These are phyloP conservation scores for Embidobia sp. DNA, from an alignment of 2,888 invertebrate genomes.

Conservation along the genomic window DNA sequence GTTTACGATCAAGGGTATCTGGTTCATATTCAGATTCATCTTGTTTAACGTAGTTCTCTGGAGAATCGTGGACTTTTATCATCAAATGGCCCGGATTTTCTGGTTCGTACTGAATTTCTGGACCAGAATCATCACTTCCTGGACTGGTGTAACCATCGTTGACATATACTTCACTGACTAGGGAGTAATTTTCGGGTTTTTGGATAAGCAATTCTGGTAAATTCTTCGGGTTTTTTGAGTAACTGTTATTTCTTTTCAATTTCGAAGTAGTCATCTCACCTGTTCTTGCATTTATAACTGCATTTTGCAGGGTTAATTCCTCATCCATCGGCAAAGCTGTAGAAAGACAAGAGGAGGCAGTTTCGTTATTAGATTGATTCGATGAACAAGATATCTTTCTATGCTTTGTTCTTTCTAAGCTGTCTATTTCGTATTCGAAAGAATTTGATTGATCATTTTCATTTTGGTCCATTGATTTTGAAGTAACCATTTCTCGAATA, in stretches of 20 bases:
- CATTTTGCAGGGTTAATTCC: constrained; percentile 90
- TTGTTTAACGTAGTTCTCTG: constrained; percentile 88
- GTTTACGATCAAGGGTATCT: constrained; percentile 91
- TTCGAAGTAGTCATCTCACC: constrained; percentile 83
- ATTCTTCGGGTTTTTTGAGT: constrained; percentile 67
- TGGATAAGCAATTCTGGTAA: constrained; percentile 82
- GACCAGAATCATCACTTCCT: constrained; percentile 83
- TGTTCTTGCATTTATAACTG: constrained; percentile 86
- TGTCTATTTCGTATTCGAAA: constrained; percentile 78
- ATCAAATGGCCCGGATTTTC: constrained; percentile 90
- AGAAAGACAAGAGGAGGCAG: constrained; percentile 85
- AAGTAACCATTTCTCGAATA: constrained; percentile 80
- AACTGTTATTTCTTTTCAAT: constrained; percentile 67
- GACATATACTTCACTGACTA: constrained; percentile 90
- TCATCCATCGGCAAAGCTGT: constrained; percentile 90
- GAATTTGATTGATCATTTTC: constrained; percentile 52
- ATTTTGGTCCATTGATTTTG: constrained; percentile 72
- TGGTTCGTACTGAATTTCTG: constrained; percentile 83
- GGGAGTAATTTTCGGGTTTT: constrained; percentile 84
- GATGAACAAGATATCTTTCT: constrained; percentile 72
- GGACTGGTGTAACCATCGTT: constrained; percentile 86
- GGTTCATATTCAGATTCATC: constrained; percentile 93
- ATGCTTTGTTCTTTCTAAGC: constrained; percentile 75
- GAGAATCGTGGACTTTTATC: constrained; percentile 91
- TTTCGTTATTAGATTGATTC: constrained; percentile 81